A percentile compares a stretch with the other conserved stretches of the same genome.
Conservation (phyloP, 2,888 invertebrate genomes). For the Heliconius cydno region DNA sequence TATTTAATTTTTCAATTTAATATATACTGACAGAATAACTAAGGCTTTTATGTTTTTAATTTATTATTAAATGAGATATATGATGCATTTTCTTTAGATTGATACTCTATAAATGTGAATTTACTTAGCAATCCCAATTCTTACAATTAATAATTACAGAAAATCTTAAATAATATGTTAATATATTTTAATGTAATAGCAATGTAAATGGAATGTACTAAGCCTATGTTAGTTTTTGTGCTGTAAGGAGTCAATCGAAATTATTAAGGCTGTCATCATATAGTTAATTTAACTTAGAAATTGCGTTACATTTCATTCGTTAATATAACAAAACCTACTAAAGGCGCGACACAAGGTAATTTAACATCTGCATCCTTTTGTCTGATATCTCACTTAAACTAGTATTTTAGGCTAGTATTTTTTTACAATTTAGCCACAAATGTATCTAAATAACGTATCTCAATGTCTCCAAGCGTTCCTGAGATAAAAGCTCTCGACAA, state of each 20-base stretch:
- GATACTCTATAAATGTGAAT: background rate
- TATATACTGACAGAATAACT: background rate
- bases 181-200: slow-evolving; percentile 1
- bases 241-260: background rate
- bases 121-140: background rate
- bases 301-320: background rate
- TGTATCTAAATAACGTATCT: too few relatives aligned
- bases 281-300: background rate
- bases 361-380: background rate
- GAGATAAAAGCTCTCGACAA: too few relatives aligned
- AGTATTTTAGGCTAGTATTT: too few relatives aligned
- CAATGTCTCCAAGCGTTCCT: too few relatives aligned
- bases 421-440: too few relatives aligned
- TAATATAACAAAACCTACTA: background rate
- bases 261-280: slow-evolving; percentile 4
- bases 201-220: too few relatives aligned
- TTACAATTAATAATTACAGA: background rate
- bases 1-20: background rate
- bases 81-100: background rate
- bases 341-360: background rate
- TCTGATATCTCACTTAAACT: background rate
- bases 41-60: background rate
- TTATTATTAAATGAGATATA: background rate
- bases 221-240: background rate
- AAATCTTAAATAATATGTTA: background rate